phyloP scores from a whole-genome alignment of 1,140 invertebrate species.

The Lordiphosa stackelbergi region DNA sequence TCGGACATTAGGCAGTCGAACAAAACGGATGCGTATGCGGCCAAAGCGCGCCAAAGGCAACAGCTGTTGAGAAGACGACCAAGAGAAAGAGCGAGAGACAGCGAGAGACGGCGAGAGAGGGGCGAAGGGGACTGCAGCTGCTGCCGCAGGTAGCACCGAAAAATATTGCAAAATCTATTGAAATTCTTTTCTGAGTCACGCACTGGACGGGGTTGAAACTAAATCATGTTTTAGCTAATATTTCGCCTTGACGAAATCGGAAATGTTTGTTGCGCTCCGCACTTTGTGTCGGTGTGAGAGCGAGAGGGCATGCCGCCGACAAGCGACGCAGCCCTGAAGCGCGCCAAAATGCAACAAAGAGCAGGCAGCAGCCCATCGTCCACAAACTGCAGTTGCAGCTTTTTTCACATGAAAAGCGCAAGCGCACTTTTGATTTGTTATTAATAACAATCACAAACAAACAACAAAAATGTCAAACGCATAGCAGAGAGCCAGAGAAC shows the following conservation, averaged over 20 bases:
- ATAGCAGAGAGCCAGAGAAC: not conserved
- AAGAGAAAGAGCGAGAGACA: conserved; percentile 9
- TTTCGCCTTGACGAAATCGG: not conserved
- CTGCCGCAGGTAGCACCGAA: conserved; percentile 8
- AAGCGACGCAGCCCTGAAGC: conserved; percentile 28
- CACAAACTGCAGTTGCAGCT: conserved; percentile 5
- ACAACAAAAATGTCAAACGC: not conserved
- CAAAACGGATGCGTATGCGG: conserved; percentile 15
- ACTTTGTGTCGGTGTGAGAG: no score
- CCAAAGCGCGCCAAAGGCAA: conserved; percentile 62
- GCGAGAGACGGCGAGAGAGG: conserved; percentile 8
- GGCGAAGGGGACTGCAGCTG: conserved; percentile 19
- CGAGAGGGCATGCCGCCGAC: not conserved
- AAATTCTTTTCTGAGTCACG: conserved; percentile 25
- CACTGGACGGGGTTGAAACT: not conserved
- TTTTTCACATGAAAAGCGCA: conserved; percentile 5
- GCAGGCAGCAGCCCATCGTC: no score
- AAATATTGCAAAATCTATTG: conserved; percentile 11
- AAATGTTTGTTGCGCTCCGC: no score
- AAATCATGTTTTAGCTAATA: no score
- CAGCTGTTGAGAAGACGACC: conserved; percentile 18
- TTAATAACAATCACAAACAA: conserved; percentile 22
- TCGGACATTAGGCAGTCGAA: not conserved
- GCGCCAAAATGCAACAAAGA: conserved; percentile 33
- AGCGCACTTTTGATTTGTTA: conserved; percentile 7